phyloP scores from a whole-genome alignment of 2,797 vertebrate genomes.

The Cephalopachus bancanus region DNA sequence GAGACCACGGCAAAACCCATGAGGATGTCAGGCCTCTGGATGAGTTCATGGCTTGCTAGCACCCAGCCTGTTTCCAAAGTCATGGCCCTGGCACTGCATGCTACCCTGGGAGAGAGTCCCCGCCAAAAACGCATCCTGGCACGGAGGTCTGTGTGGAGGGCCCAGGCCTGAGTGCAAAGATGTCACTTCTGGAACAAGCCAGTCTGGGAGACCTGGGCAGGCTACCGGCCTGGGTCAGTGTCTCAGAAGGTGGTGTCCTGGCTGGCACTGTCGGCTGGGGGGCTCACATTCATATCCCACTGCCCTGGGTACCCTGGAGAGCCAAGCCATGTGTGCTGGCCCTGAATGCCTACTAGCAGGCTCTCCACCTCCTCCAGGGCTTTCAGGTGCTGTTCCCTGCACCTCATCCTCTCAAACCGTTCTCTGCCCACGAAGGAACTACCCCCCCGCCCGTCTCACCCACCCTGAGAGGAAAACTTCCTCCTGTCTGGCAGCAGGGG shows the following conservation, averaged over 20 bases:
- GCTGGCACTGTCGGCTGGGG: neutral
- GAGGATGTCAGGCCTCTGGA: slow-evolving; percentile 71
- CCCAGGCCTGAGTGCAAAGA: slow-evolving; percentile 89
- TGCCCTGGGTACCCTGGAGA: fast-evolving
- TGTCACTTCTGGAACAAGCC: slow-evolving; percentile 56
- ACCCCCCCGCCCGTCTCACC: neutral
- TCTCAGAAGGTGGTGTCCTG: neutral
- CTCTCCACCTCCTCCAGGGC: neutral
- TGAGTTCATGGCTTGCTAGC: slow-evolving; percentile 74
- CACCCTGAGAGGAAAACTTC: neutral
- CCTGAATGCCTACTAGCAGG: fast-evolving
- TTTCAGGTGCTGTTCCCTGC: fast-evolving
- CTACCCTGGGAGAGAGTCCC: slow-evolving; percentile 71
- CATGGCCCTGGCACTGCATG: slow-evolving; percentile 83
- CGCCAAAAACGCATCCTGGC: slow-evolving; percentile 89
- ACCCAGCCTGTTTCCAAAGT: slow-evolving; percentile 80
- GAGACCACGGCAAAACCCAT: slow-evolving; percentile 42
- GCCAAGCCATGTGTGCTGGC: fast-evolving
- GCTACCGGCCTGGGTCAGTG: neutral
- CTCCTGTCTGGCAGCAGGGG: neutral
- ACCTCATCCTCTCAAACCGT: neutral
- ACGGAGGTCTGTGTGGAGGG: slow-evolving; percentile 90
- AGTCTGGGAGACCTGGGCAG: neutral
- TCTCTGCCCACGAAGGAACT: neutral
- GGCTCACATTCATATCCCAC: neutral